These are phyloP conservation scores for Lepisosteus oculatus DNA, from an alignment of 2,113 vertebrate genomes.

Conservation along the genomic window DNA sequence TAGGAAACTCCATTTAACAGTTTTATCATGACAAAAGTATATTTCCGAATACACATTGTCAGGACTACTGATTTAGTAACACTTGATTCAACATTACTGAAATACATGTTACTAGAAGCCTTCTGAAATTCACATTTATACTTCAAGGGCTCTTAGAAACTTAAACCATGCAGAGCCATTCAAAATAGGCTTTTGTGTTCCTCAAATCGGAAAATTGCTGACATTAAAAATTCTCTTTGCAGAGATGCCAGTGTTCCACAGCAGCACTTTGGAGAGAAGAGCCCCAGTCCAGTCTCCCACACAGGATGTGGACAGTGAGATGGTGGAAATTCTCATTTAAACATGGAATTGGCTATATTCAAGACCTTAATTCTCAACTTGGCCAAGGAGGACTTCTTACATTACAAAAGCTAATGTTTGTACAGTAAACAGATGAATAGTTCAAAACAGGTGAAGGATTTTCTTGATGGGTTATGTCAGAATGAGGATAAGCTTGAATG, in stretches of 20 bases:
- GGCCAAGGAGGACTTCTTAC: neutral
- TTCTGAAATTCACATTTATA: no score
- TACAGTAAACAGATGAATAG: neutral
- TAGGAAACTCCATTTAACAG: no score
- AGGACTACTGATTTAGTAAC: no score
- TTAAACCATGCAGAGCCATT: no score
- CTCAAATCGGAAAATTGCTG: no score
- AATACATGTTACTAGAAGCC: no score
- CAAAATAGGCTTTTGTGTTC: no score
- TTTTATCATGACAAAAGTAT: no score
- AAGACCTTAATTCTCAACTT: neutral
- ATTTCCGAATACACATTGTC: no score
- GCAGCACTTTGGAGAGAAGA: conserved; percentile 64
- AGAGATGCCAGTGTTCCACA: conserved; percentile 65
- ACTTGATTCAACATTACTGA: no score
- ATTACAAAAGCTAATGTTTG: neutral
- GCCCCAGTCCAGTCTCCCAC: conserved; percentile 47
- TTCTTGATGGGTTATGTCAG: neutral
- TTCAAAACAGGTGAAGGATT: conserved; percentile 43
- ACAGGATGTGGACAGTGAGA: conserved; percentile 63
- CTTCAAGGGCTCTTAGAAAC: no score
- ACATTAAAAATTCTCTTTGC: neutral
- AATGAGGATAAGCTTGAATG: conserved; percentile 34
- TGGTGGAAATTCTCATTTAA: conserved; percentile 77
- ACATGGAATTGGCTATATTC: neutral